Evolutionary conservation across 2,113 vertebrate genomes (phyloP), one percentile per base, ranked within the genome.

Genomic region (Nycticorax nycticorax): DNA sequence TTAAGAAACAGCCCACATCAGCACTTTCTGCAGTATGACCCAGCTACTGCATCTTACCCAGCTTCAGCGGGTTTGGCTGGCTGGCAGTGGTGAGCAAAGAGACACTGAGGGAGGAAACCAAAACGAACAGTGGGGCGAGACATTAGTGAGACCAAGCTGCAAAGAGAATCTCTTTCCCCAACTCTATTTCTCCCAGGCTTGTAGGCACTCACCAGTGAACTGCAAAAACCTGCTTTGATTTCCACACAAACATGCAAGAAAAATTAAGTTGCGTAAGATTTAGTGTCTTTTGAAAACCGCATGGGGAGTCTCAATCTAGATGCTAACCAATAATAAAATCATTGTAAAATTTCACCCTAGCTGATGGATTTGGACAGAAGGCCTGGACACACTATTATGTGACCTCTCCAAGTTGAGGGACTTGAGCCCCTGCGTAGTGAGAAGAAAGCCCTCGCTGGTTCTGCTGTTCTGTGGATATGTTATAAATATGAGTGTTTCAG

Each of bases 1-100:
- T 89, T 93, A 91, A 89, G 74, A 91, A 96, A 64, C 91, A 88
- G 69, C 84, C 91, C 91, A 95, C 94, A 91, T 92, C 91, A 97
- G 94, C 91, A 85, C 69, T 93, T 90, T 82, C 69, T 87, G 69
- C 62, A 89, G 83, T 20, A 60, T 95, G 92, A 95, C 96, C 95
- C 56, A 92, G 76, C 94, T 91, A 85, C 67, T 96, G 85, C 91
- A 73, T 87, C 77, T 89, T 71, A 26, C 0, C 52, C 76, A 94
- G 88, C 83, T 79, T 78, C 91, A 85, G 77, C 9, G 3, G 28
- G 37, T 37, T 87, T 72, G 75, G 23, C 59, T 92, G 88, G 47
- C 83, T 95, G 88, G 68, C 85, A 33, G n/a, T 10, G 57, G 84
- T 15, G 66, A 94, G 39, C 75, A 89, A n/a, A 80, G 71, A 90